These are phyloP conservation scores for Epizoanthus rinbou DNA, from an alignment of 92 coral and sea anemone species.

Conservation along the genomic window DNA sequence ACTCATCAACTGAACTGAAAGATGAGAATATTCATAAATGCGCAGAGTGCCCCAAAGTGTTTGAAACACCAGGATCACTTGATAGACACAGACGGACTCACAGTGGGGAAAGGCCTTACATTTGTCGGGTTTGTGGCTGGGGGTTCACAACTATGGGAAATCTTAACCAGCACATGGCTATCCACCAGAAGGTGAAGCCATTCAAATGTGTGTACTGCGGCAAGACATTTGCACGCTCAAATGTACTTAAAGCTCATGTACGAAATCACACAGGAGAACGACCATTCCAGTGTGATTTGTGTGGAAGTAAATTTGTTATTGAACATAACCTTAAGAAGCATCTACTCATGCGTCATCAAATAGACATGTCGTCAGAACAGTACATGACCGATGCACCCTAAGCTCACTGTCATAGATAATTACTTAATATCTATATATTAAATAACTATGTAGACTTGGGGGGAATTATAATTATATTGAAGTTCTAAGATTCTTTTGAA, in stretches of 20 bases:
- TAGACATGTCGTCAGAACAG: conserved; percentile 40
- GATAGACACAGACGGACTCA: conserved; percentile 83
- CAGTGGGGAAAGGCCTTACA: conserved; percentile 85
- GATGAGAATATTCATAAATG: conserved; percentile 60
- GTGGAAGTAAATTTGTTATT: conserved; percentile 88
- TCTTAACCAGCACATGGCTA: conserved; percentile 86
- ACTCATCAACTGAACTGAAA: neutral
- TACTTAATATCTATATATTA: neutral
- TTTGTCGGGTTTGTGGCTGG: conserved; percentile 90
- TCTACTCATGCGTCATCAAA: conserved; percentile 78
- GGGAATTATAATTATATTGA: too few relatives aligned
- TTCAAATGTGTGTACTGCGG: conserved; percentile 93
- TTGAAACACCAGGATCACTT: conserved; percentile 82
- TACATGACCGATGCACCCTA: conserved; percentile 24
- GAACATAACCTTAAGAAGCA: conserved; percentile 87
- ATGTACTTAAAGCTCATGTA: conserved; percentile 91
- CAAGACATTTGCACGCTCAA: conserved; percentile 92
- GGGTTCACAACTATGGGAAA: conserved; percentile 89
- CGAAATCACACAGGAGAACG: conserved; percentile 92
- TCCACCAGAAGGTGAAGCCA: conserved; percentile 91
- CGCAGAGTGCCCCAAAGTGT: conserved; percentile 77
- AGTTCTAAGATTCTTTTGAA: too few relatives aligned
- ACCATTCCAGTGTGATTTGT: conserved; percentile 84
- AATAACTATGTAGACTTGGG: too few relatives aligned
- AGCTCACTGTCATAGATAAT: neutral